Conservation (phyloP, 2,113 vertebrate species). For the Rhabdomys dilectus region DNA sequence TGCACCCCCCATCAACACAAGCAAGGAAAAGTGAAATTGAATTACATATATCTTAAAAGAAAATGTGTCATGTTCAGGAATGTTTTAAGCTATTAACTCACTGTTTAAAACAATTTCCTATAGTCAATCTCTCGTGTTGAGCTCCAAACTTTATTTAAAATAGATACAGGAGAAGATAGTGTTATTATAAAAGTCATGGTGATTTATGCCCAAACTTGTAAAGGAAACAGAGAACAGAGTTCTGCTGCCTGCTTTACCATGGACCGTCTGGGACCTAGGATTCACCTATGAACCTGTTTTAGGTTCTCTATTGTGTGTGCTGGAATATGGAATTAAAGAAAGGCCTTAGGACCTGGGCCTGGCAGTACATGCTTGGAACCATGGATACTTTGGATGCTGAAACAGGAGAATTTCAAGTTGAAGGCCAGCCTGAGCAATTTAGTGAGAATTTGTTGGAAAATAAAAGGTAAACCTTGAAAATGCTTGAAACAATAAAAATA, state of each 20-base stretch:
- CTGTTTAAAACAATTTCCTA: constrained; percentile 53
- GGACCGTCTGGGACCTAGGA: not conserved
- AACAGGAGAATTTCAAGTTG: not conserved
- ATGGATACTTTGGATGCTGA: not conserved
- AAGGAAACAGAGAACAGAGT: constrained; percentile 26
- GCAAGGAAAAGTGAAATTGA: constrained; percentile 42
- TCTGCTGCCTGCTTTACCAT: not conserved
- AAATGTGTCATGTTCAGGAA: not conserved
- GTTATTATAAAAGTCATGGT: constrained; percentile 61
- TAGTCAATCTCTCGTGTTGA: constrained; percentile 42
- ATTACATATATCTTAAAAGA: constrained; percentile 53
- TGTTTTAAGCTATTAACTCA: constrained; percentile 46
- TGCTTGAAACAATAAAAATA: not conserved
- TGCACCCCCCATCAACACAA: not conserved
- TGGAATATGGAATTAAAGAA: not conserved
- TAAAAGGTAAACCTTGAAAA: not conserved
- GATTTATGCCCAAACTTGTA: constrained; percentile 32
- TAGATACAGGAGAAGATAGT: constrained; percentile 37
- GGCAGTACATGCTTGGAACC: not conserved
- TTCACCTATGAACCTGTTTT: not conserved
- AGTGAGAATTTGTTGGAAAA: not conserved
- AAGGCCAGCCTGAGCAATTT: not conserved
- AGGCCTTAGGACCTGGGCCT: not conserved
- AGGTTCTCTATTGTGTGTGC: not conserved
- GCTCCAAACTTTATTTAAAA: constrained; percentile 54